Evolutionary conservation across 2,888 invertebrate genomes (phyloP).

Genomic region (Lampropteryx suffumata): DNA sequence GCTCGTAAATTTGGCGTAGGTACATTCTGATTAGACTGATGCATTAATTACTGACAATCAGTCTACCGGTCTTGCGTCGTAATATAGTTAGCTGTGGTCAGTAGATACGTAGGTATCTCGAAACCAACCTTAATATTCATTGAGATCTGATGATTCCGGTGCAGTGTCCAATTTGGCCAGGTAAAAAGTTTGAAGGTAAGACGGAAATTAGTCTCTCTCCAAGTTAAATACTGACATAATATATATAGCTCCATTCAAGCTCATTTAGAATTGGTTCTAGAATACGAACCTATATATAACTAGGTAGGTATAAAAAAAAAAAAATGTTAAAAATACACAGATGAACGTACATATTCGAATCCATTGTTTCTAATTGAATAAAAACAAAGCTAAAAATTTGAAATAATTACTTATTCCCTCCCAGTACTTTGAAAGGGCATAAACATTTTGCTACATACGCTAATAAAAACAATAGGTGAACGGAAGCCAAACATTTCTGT

Average conservation of each 20-base stretch:
- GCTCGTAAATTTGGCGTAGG: background rate
- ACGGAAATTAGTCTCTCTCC: no score
- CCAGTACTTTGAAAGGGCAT: constrained; percentile 37
- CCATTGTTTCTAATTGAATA: background rate
- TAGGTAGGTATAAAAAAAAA: no score
- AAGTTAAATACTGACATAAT: no score
- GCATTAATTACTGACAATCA: constrained; percentile 7
- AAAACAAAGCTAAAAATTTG: constrained; percentile 6
- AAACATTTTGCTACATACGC: constrained; percentile 56
- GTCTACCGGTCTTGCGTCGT: background rate
- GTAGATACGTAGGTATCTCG: background rate
- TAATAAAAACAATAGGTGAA: constrained; percentile 64
- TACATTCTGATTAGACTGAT: constrained; percentile 5
- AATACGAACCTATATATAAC: no score
- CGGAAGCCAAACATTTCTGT: constrained; percentile 66
- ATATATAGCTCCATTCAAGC: no score
- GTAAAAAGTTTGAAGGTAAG: no score
- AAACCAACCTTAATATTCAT: constrained; percentile 1
- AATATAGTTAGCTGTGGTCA: background rate
- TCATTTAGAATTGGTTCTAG: no score
- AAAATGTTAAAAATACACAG: no score
- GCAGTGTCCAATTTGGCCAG: no score
- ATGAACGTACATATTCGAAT: no score
- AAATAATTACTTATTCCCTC: constrained; percentile 39
- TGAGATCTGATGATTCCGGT: background rate